Conservation (phyloP, 2,797 vertebrate genomes). For the Argyrosomus regius region DNA sequence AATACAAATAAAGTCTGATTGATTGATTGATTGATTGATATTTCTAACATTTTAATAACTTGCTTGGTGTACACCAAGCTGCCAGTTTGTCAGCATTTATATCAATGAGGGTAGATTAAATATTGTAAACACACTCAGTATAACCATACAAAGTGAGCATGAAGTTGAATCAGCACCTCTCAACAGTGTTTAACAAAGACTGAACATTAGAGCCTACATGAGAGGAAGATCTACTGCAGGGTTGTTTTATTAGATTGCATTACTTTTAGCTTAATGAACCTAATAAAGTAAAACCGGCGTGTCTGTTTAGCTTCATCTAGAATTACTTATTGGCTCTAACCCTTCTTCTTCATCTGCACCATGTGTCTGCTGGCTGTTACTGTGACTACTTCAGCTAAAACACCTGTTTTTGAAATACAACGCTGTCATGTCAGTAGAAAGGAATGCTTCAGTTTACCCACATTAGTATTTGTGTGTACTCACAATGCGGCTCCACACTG, state of each 20-base stretch:
- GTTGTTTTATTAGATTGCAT: not conserved
- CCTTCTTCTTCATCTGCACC: not conserved
- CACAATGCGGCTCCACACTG: constrained; percentile 95
- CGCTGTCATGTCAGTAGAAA: not conserved
- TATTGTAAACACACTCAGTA: not conserved
- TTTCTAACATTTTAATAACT: not conserved
- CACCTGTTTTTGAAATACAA: not conserved
- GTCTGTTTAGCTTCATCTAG: not conserved
- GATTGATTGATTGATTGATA: too few relatives aligned
- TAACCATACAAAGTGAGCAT: not conserved
- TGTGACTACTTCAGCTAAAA: not conserved
- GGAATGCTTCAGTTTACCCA: not conserved
- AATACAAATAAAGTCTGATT: too few relatives aligned
- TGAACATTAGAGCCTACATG: not conserved
- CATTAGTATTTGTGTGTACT: constrained; percentile 66
- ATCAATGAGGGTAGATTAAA: not conserved
- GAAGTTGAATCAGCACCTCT: not conserved
- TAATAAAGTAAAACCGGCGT: too few relatives aligned
- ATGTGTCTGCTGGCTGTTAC: not conserved
- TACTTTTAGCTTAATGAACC: not conserved
- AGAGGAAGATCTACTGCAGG: not conserved
- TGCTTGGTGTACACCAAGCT: not conserved
- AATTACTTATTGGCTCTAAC: not conserved
- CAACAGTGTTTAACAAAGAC: not conserved
- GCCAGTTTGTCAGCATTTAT: not conserved